Conservation (phyloP, 2,113 vertebrate species). For the Eurystomus gularis region DNA sequence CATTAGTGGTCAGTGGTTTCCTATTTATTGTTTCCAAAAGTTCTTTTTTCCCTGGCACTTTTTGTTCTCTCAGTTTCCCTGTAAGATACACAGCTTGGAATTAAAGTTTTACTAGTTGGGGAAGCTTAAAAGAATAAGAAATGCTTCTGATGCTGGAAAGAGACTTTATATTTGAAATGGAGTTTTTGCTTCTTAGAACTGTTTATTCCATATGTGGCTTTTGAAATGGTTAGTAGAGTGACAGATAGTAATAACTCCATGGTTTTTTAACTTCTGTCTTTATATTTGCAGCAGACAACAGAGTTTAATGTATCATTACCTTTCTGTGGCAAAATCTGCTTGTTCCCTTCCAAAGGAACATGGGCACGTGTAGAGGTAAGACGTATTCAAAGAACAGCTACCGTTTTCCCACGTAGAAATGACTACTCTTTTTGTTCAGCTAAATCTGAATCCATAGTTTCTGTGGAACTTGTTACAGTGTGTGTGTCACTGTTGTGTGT, state of each 20-base stretch:
- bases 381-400: not conserved
- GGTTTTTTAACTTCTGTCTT: conserved; percentile 17
- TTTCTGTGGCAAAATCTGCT: conserved; percentile 90
- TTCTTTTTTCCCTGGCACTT: not conserved
- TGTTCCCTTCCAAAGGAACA: conserved; percentile 85
- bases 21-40: not conserved
- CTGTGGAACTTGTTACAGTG: not conserved
- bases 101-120: not conserved
- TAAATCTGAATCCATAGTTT: not conserved
- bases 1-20: not conserved
- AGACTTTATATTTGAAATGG: not conserved
- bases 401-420: not conserved
- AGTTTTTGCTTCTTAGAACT: not conserved
- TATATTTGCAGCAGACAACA: conserved; percentile 73
- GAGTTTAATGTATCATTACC: conserved; percentile 83
- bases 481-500: not conserved
- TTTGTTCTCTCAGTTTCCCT: not conserved
- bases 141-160: not conserved
- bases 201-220: not conserved
- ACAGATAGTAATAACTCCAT: not conserved
- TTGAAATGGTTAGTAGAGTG: not conserved
- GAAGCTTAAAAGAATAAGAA: not conserved
- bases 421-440: not conserved
- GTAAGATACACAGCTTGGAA: not conserved
- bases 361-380: conserved; percentile 92